These are phyloP conservation scores for Sphenodon punctatus DNA, from an alignment of 2,797 vertebrate species.

Conservation along the genomic window DNA sequence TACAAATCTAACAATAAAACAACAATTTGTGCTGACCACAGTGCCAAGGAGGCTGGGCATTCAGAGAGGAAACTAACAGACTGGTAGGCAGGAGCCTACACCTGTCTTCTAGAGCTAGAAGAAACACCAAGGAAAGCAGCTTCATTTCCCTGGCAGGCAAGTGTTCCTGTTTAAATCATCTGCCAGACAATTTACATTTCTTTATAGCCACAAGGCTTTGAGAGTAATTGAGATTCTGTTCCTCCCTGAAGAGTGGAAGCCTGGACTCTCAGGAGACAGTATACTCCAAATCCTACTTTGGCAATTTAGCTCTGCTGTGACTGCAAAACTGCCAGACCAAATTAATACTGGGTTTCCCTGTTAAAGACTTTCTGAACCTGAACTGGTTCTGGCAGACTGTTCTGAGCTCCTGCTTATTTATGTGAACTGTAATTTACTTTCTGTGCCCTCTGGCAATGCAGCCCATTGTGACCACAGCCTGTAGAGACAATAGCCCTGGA, in stretches of 20 bases:
- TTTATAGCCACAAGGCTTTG: background rate
- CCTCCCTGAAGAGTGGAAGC: background rate
- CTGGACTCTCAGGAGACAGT: background rate
- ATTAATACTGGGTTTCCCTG: background rate
- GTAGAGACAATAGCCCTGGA: background rate
- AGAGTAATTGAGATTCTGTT: conserved; percentile 23
- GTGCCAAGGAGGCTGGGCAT: background rate
- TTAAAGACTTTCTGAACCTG: background rate
- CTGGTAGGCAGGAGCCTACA: background rate
- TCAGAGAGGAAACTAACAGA: background rate
- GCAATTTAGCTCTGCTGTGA: background rate
- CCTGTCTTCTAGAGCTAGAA: background rate
- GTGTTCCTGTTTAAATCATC: background rate
- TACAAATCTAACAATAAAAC: background rate
- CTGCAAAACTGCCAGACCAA: background rate
- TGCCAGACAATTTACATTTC: conserved; percentile 12
- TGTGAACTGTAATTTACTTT: background rate
- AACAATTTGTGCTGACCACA: background rate
- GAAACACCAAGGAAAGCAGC: background rate
- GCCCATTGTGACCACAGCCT: background rate
- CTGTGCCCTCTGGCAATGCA: background rate
- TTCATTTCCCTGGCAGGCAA: background rate
- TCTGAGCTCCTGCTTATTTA: background rate
- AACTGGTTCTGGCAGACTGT: background rate
- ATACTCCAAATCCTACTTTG: background rate